Conservation (phyloP, 2,888 invertebrate genomes). For the Drosophila differens region DNA sequence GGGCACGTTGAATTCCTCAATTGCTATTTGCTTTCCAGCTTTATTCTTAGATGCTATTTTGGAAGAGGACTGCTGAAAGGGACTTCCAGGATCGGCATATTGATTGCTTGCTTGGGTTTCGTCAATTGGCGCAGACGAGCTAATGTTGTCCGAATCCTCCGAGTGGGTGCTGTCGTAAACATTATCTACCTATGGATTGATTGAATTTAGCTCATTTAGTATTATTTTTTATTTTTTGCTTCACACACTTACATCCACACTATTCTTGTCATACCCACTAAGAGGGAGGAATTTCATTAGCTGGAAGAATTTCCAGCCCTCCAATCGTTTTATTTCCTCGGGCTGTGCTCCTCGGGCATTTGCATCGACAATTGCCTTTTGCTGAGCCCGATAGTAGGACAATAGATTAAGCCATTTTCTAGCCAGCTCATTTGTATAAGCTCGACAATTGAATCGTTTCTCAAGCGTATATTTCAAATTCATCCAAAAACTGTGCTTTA, state of each 20-base stretch:
- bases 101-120: slow-evolving; percentile 14
- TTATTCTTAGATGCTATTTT: neutral
- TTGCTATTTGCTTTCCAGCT: slow-evolving; percentile 19
- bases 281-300: slow-evolving; percentile 42
- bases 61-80: neutral
- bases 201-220: neutral
- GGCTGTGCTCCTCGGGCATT: slow-evolving; percentile 46
- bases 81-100: neutral
- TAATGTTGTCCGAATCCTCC: slow-evolving; percentile 43
- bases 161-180: slow-evolving; percentile 50
- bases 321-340: slow-evolving; percentile 49
- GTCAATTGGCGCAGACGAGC: slow-evolving; percentile 8
- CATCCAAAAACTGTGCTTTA: slow-evolving; percentile 56
- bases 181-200: slow-evolving; percentile 36
- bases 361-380: slow-evolving; percentile 50
- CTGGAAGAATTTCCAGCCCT: slow-evolving; percentile 53
- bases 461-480: slow-evolving; percentile 50
- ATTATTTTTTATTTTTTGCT: neutral
- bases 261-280: slow-evolving; percentile 31
- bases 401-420: slow-evolving; percentile 51
- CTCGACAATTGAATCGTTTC: slow-evolving; percentile 45
- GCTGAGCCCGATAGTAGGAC: slow-evolving; percentile 49
- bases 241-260: slow-evolving; percentile 36
- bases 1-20: slow-evolving; percentile 49
- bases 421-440: slow-evolving; percentile 50